These are phyloP conservation scores for Zonitis immaculata DNA, from an alignment of 2,888 invertebrate genomes.

Conservation along the genomic window DNA sequence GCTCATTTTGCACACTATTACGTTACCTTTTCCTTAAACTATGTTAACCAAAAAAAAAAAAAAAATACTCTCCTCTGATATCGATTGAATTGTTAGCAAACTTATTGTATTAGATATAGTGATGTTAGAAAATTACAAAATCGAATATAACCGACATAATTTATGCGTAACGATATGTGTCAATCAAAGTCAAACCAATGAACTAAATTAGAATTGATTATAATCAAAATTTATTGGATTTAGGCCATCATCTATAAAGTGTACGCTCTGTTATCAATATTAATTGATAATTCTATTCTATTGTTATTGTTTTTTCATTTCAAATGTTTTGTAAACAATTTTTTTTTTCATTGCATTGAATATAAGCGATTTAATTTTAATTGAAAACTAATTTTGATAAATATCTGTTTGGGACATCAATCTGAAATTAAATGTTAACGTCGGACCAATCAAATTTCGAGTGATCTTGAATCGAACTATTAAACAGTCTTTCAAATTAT, in stretches of 20 bases:
- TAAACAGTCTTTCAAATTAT: too few species aligned
- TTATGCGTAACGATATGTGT: slow-evolving; percentile 13
- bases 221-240: slow-evolving; percentile 18
- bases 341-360: too few species aligned
- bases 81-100: slow-evolving; percentile 3
- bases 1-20: slow-evolving; percentile 36
- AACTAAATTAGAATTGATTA: slow-evolving; percentile 19
- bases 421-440: too few species aligned
- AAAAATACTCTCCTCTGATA: slow-evolving; percentile 15
- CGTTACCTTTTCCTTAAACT: slow-evolving; percentile 18
- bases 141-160: slow-evolving; percentile 6
- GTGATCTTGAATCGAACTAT: too few species aligned
- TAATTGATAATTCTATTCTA: slow-evolving; percentile 13
- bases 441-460: not conserved
- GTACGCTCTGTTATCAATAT: slow-evolving; percentile 16
- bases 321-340: too few species aligned
- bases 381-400: not conserved
- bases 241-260: not conserved
- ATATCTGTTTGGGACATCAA: not conserved
- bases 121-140: too few species aligned
- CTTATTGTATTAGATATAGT: too few species aligned
- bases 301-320: too few species aligned
- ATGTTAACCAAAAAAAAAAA: too few species aligned
- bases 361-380: too few species aligned
- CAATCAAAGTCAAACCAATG: slow-evolving; percentile 17